Conservation (phyloP, 2,113 vertebrate genomes). For the Plectropomus leopardus region DNA sequence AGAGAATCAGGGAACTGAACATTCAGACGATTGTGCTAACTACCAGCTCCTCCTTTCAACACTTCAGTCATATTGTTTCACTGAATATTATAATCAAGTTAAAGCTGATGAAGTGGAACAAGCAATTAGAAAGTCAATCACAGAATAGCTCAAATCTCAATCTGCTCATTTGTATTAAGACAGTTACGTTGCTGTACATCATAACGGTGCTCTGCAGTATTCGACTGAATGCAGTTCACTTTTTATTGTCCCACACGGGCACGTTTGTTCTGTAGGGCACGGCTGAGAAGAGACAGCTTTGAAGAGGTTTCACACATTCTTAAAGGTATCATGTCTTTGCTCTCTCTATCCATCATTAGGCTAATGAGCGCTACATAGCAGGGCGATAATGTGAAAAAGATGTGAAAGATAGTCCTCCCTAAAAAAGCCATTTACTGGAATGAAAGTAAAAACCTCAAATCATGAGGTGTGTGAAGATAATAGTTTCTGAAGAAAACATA, state of each 20-base stretch:
- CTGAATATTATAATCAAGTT: slow-evolving; percentile 54
- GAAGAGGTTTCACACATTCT: slow-evolving; percentile 24
- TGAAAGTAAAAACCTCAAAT: background rate
- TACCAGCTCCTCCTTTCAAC: slow-evolving; percentile 30
- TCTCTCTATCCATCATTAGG: slow-evolving; percentile 39
- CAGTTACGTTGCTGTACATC: slow-evolving; percentile 35
- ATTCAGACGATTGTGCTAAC: background rate
- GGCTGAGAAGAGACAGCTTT: slow-evolving; percentile 17
- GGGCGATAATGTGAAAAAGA: slow-evolving; percentile 15
- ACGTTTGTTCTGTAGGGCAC: slow-evolving; percentile 34
- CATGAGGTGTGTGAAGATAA: background rate
- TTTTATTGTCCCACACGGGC: slow-evolving; percentile 43
- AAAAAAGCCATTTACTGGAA: slow-evolving; percentile 21
- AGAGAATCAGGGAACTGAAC: background rate
- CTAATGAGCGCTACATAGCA: slow-evolving; percentile 36
- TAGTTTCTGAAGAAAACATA: background rate
- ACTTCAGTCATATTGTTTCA: slow-evolving; percentile 31
- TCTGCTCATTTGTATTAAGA: slow-evolving; percentile 55
- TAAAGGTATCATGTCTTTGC: background rate
- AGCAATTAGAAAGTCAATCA: slow-evolving; percentile 67
- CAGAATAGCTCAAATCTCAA: slow-evolving; percentile 41
- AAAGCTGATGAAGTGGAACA: slow-evolving; percentile 64
- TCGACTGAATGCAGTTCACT: slow-evolving; percentile 21
- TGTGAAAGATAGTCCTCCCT: background rate
- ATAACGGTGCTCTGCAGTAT: slow-evolving; percentile 10